A percentile compares a stretch with the other conserved stretches of the same genome.
These are phyloP conservation scores for Dorcus hopei DNA, from an alignment of 2,888 invertebrate genomes.

Conservation along the genomic window DNA sequence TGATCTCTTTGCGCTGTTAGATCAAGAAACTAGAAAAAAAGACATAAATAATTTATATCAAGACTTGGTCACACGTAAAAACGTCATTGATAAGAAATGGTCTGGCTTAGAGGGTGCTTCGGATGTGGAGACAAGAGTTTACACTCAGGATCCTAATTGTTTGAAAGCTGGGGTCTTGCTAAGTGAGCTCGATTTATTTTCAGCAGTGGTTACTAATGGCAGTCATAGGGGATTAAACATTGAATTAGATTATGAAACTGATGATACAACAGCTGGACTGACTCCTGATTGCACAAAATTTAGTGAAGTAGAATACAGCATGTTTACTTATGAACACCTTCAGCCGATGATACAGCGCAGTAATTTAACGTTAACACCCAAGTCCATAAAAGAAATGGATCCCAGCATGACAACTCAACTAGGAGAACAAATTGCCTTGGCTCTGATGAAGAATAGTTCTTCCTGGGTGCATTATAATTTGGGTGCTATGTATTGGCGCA, in stretches of 20 bases:
- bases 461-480: constrained; percentile 80
- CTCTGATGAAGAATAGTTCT: constrained; percentile 62
- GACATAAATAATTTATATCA: constrained; percentile 61
- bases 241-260: constrained; percentile 23
- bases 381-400: constrained; percentile 51
- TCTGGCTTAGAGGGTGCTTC: constrained; percentile 56
- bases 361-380: constrained; percentile 53
- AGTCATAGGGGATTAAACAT: constrained; percentile 52
- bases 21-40: constrained; percentile 68
- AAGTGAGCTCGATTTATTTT: constrained; percentile 66
- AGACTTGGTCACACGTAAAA: constrained; percentile 62
- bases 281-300: constrained; percentile 47
- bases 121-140: constrained; percentile 60
- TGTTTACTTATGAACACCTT: constrained; percentile 65
- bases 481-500: constrained; percentile 76
- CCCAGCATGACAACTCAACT: constrained; percentile 49
- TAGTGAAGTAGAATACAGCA: constrained; percentile 58
- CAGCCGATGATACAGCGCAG: constrained; percentile 53
- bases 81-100: constrained; percentile 62
- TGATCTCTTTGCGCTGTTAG: constrained; percentile 71
- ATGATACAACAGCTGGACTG: constrained; percentile 37
- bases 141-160: constrained; percentile 63
- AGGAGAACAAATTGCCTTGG: constrained; percentile 63
- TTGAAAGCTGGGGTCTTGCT: constrained; percentile 61
- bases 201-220: constrained; percentile 58